Conservation (phyloP, 2,113 vertebrate species). For the Eublepharis macularius region DNA sequence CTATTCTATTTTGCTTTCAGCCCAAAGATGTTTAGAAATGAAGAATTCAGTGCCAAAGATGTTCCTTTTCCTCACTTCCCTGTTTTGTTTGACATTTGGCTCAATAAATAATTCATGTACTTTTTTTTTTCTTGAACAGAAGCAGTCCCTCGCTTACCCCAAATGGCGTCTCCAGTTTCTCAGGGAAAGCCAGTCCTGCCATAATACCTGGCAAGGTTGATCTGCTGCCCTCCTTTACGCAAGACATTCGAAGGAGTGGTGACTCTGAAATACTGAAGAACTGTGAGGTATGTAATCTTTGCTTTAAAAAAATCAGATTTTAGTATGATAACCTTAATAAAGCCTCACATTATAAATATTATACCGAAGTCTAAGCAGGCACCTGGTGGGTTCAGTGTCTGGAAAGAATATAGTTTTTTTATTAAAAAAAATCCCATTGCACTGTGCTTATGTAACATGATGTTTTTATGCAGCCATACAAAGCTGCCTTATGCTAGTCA, state of each 20-base stretch:
- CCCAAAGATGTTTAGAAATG: constrained; percentile 1
- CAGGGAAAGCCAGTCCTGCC: constrained; percentile 81
- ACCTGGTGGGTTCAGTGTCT: neutral
- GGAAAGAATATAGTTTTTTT: neutral
- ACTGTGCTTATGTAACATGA: neutral
- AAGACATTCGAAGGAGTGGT: constrained; percentile 83
- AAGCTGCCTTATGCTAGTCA: neutral
- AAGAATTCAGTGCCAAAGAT: constrained; percentile 25
- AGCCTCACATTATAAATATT: neutral
- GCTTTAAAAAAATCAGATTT: neutral
- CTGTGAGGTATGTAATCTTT: constrained; percentile 82
- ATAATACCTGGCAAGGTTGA: constrained; percentile 82
- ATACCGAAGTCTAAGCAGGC: neutral
- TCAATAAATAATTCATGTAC: constrained; percentile 68
- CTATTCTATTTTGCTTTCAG: constrained; percentile 30
- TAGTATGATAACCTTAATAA: neutral
- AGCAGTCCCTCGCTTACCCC: constrained; percentile 65
- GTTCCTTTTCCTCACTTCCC: constrained; percentile 34
- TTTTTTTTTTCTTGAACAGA: constrained; percentile 69
- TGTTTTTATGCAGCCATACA: neutral
- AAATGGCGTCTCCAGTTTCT: constrained; percentile 77
- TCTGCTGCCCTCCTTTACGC: constrained; percentile 82
- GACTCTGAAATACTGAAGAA: constrained; percentile 86
- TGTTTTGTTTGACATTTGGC: constrained; percentile 50
- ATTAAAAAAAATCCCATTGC: neutral